phyloP scores from a whole-genome alignment of 1,140 invertebrate species.

The Caerostris darwini region DNA sequence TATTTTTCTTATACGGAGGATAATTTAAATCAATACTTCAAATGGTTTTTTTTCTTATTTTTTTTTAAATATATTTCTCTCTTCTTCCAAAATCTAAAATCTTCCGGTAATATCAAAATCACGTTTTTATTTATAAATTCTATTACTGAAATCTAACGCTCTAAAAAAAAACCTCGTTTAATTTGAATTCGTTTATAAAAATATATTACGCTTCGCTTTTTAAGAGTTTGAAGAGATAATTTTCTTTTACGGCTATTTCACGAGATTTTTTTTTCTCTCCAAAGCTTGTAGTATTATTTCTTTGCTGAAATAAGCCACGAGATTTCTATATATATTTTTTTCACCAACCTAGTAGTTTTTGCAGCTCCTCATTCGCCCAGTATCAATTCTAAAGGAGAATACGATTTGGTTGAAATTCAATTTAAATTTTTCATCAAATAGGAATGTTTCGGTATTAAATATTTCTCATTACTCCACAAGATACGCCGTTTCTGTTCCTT shows the following conservation, averaged over 20 bases:
- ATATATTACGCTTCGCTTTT: neutral
- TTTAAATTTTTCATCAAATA: conserved; percentile 25
- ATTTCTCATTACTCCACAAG: neutral
- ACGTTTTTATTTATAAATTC: no score
- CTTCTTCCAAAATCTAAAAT: no score
- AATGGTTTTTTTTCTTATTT: no score
- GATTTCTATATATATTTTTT: neutral
- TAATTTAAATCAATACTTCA: no score
- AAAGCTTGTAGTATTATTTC: neutral
- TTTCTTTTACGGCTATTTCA: neutral
- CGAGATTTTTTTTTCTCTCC: neutral
- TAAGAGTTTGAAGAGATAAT: neutral
- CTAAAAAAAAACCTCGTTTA: neutral
- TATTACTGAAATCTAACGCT: no score
- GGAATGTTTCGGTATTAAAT: conserved; percentile 1
- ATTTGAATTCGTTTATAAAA: neutral
- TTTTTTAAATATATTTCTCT: no score
- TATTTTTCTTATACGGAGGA: no score
- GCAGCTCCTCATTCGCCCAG: neutral
- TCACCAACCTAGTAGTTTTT: neutral
- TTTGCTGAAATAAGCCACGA: neutral
- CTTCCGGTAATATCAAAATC: no score
- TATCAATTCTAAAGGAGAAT: neutral
- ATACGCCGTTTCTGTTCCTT: neutral
- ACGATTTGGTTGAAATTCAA: conserved; percentile 4